phyloP scores from a whole-genome alignment of 2,113 vertebrate genomes.

The Ceyx margarethae region DNA sequence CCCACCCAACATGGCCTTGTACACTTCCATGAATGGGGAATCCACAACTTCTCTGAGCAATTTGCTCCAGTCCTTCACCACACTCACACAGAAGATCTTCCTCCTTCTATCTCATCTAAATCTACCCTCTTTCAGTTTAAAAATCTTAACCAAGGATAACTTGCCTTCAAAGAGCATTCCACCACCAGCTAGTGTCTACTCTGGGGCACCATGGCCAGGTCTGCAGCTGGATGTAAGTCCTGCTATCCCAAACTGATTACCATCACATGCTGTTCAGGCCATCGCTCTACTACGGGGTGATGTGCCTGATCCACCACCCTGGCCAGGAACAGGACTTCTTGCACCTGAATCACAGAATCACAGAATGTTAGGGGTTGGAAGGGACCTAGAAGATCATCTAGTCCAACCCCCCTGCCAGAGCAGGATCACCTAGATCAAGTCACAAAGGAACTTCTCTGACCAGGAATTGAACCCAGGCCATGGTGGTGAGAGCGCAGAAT shows the following conservation, averaged over 20 bases:
- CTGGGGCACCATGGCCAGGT: no score
- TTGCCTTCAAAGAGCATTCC: background rate
- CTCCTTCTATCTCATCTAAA: background rate
- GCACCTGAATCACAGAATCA: no score
- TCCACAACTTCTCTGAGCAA: background rate
- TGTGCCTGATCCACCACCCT: fast-evolving
- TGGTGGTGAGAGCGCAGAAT: no score
- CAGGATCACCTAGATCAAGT: no score
- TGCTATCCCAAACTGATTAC: background rate
- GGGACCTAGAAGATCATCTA: no score
- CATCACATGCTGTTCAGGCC: background rate
- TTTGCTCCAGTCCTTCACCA: background rate
- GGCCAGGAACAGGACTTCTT: background rate
- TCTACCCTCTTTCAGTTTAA: background rate
- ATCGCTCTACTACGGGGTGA: fast-evolving
- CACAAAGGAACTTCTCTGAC: no score
- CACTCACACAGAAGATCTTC: background rate
- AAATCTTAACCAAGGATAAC: background rate
- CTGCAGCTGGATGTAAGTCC: fast-evolving
- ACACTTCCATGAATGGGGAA: background rate
- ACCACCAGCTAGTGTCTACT: fast-evolving
- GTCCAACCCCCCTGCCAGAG: no score
- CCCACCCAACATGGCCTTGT: no score
- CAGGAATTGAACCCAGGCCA: no score
- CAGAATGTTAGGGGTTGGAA: no score